These are phyloP conservation scores for Lagenorhynchus albirostris DNA, from an alignment of 2,113 vertebrate genomes.

Conservation along the genomic window DNA sequence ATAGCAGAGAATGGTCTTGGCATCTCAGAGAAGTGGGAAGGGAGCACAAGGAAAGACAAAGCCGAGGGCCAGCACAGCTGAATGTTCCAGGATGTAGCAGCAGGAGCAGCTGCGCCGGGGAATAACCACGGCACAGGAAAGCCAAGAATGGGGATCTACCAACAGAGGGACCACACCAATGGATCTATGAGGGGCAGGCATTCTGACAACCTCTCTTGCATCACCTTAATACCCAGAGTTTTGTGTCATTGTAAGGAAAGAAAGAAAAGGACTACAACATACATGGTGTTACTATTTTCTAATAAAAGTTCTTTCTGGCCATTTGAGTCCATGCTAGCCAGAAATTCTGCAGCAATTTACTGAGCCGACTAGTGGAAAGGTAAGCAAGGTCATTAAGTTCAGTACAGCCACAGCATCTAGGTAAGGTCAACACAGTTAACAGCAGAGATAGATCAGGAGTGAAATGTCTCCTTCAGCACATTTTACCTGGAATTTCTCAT, in stretches of 20 bases:
- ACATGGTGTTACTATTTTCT: background rate
- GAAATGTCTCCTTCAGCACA: background rate
- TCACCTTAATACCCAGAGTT: background rate
- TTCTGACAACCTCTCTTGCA: background rate
- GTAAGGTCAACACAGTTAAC: background rate
- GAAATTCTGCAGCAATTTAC: background rate
- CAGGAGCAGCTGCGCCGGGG: background rate
- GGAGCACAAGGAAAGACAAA: background rate
- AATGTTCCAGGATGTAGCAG: background rate
- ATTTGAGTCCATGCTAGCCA: background rate
- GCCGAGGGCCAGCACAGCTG: background rate
- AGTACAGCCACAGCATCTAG: background rate
- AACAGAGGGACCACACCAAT: background rate
- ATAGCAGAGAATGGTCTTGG: constrained; percentile 1
- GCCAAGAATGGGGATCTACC: background rate
- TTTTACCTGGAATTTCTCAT: background rate
- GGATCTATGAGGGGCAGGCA: fast-evolving
- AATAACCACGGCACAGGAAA: background rate
- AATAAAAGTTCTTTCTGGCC: background rate
- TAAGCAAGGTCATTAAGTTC: background rate
- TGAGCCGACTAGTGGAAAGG: background rate
- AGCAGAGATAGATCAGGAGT: background rate
- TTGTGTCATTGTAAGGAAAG: background rate
- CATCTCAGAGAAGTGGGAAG: background rate
- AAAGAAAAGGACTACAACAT: background rate